These are phyloP conservation scores for Enteromius unitaeniatus DNA, from an alignment of 2,797 vertebrate genomes.

Conservation along the genomic window DNA sequence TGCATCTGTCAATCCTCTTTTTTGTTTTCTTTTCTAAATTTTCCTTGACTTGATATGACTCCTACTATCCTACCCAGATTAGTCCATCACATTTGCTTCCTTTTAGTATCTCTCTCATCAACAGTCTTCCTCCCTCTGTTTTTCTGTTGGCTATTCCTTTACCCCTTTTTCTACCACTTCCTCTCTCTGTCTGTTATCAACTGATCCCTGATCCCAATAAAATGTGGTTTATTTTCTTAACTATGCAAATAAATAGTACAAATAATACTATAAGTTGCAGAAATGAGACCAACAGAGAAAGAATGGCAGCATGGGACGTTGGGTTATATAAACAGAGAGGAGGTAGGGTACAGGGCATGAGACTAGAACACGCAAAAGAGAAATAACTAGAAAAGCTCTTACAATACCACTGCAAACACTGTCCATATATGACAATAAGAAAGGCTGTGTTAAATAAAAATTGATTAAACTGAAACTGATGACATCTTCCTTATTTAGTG, in stretches of 20 bases:
- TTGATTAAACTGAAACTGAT: background rate
- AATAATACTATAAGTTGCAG: slow-evolving; percentile 60
- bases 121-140: background rate
- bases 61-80: slow-evolving; percentile 61
- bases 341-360: slow-evolving; percentile 40
- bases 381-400: background rate
- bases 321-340: slow-evolving; percentile 67
- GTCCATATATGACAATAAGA: slow-evolving; percentile 23
- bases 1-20: slow-evolving; percentile 62
- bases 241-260: slow-evolving; percentile 72
- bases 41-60: slow-evolving; percentile 72
- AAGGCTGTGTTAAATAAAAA: background rate
- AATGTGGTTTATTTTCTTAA: slow-evolving; percentile 71
- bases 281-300: slow-evolving; percentile 64
- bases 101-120: slow-evolving; percentile 66
- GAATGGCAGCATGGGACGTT: slow-evolving; percentile 63
- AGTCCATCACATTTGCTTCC: slow-evolving; percentile 68
- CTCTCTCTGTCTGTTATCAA: slow-evolving; percentile 39
- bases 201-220: slow-evolving; percentile 65
- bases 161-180: slow-evolving; percentile 10
- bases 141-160: slow-evolving; percentile 60
- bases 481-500: background rate
- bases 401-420: background rate
- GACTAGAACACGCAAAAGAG: slow-evolving; percentile 44
- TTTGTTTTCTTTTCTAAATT: slow-evolving; percentile 76